Evolutionary conservation across 1,140 invertebrate genomes (phyloP), one percentile per base, ranked within the genome.

Genomic region (Schmidtea mediterranea): DNA sequence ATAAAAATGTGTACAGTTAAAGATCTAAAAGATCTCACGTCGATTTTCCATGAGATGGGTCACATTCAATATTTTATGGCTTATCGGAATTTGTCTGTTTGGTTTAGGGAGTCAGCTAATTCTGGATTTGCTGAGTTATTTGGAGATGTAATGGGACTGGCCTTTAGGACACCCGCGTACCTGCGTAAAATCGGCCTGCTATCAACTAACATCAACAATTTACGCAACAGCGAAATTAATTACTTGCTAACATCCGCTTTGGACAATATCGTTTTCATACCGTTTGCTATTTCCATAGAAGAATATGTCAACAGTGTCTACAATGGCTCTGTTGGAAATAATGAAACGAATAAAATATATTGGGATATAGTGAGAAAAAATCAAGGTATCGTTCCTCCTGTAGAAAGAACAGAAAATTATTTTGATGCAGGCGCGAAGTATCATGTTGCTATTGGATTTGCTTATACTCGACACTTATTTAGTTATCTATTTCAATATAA

Each of bases 91-190:
- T 74, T 75, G 54, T 74, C 75, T 1, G 59, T 70, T 5, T 56
- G 76, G 48, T 79, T 75, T 60, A 67, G 78, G 51, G 71, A 73
- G 36, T 80, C 80, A 23, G 82, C 82, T 0, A 86, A 84, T 69
- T 80, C 82, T 63, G 65, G 57, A 56, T 90, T 90, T 61, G 83
- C 90, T 58, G 84, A 92, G 66, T 83, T 83, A 0, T 73, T 90
- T 8, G 84, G 84, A 0, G 84, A 92, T 66, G 79, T 83, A 0
- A 72, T 92, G 5, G 77, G 80, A 0, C 64, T 92, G 0, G 86
- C 69, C n/a, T n/a, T n/a, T n/a, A n/a, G n/a, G n/a, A n/a, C n/a
- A n/a, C n/a, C n/a, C n/a, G n/a, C n/a, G n/a, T n/a, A n/a, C n/a
- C n/a, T n/a, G n/a, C n/a, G n/a, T n/a, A n/a, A n/a, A n/a, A n/a